A percentile compares a stretch with the other conserved stretches of the same genome.
Conservation (phyloP, 1,140 invertebrate genomes). For the Drosophila arawakana region DNA sequence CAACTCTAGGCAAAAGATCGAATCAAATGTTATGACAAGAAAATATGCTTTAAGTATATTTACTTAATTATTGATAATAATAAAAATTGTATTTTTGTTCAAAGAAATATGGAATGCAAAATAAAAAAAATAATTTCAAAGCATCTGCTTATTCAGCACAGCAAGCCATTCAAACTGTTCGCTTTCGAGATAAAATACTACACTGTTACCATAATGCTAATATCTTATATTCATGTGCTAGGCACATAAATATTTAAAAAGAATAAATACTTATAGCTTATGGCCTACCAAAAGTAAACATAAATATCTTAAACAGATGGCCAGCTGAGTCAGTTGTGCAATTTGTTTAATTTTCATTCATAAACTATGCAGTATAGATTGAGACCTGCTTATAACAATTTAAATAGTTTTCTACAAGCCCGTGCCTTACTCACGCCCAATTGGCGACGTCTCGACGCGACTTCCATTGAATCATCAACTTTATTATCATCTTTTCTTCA, state of each 20-base stretch:
- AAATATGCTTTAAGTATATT: background rate
- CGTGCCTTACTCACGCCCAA: conserved; percentile 54
- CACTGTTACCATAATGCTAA: background rate
- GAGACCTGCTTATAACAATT: conserved; percentile 7
- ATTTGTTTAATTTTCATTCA: conserved; percentile 26
- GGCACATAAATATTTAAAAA: background rate
- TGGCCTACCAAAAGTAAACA: background rate
- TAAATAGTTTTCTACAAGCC: conserved; percentile 44
- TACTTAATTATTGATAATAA: background rate
- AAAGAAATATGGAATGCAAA: conserved; percentile 2
- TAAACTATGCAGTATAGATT: conserved; percentile 1
- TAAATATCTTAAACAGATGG: conserved; percentile 6
- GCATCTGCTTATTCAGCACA: background rate
- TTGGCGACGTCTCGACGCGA: conserved; percentile 25
- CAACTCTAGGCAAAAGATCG: conserved; percentile 1
- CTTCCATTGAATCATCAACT: conserved; percentile 62
- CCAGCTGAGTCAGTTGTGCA: conserved; percentile 8
- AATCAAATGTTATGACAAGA: background rate
- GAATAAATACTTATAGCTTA: conserved; percentile 15
- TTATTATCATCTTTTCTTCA: conserved; percentile 27
- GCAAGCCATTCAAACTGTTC: background rate
- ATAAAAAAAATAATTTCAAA: background rate
- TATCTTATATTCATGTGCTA: conserved; percentile 6
- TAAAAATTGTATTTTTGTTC: background rate
- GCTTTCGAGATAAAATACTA: background rate